Percentiles rank a stretch among this genome's conserved stretches.
phyloP scores from a whole-genome alignment of 2,113 vertebrate genomes.

The Pteronura brasiliensis region DNA sequence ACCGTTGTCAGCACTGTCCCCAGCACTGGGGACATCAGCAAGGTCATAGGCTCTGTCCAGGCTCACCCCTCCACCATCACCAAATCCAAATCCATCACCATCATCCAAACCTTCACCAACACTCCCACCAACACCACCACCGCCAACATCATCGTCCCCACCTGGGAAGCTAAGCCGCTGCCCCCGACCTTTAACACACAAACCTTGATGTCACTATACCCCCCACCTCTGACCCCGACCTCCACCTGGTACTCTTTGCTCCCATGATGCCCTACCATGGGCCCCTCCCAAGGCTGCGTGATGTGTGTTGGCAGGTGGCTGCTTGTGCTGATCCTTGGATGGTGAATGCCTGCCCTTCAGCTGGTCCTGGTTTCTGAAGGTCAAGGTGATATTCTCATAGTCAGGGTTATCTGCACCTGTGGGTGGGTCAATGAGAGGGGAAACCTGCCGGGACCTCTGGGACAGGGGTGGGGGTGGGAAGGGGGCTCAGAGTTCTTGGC shows the following conservation, averaged over 20 bases:
- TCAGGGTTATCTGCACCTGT: slow-evolving; percentile 24
- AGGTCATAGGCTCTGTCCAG: not conserved
- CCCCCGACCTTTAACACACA: not conserved
- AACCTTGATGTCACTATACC: not conserved
- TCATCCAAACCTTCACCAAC: not conserved
- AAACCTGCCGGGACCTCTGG: not conserved
- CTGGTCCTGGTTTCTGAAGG: slow-evolving; percentile 3
- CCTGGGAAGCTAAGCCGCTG: not conserved
- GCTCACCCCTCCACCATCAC: too few species aligned
- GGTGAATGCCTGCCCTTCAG: not conserved
- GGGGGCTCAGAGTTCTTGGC: not conserved
- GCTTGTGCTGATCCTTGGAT: not conserved
- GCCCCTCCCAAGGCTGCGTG: not conserved
- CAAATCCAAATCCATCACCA: not conserved
- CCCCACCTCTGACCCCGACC: not conserved
- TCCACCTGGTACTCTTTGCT: not conserved
- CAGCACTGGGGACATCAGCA: not conserved
- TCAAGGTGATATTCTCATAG: slow-evolving; percentile 67
- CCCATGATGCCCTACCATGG: accelerated
- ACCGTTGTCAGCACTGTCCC: not conserved
- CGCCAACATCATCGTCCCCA: not conserved
- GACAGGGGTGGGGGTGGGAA: not conserved
- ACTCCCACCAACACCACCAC: too few species aligned
- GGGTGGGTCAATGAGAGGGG: not conserved
- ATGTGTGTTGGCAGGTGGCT: not conserved